Evolutionary conservation across 2,113 vertebrate species (phyloP), one percentile per base, ranked within the genome.

Genomic region (Sprattus sprattus): DNA sequence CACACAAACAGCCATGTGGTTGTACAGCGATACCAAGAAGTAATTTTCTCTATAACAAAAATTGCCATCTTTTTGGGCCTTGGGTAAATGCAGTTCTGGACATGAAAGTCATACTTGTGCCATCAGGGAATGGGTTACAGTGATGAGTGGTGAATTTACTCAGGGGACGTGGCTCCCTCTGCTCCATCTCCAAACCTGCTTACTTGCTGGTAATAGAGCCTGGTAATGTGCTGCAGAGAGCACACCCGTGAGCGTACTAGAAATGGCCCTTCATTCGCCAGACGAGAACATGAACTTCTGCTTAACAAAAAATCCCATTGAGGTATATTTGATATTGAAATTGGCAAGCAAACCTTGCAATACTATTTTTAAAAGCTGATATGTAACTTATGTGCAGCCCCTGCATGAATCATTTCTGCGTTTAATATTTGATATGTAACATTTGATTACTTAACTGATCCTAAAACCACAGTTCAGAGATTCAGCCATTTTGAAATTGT

Each of bases 31-130:
- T 78, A 78, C 71, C 71, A 39, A 78, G 28, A 78, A 78, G 71
- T 78, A 78, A 78, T 78, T 78, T 78, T 78, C 71, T 78, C 71
- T 15, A 39, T 78, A 32, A 78, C 15, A 78, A 78, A 32, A 78
- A 39, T 39, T 28, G 32, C 71, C 71, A 78, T 78, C 71, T 39
- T 39, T 39, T 78, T 13, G 13, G 39, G 71, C 25, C 71, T 15
- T 39, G 71, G 25, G 71, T 39, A 39, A 39, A 39, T 78, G 71
- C 71, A 39, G 32, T 18, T 32, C 71, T 39, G 71, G 71, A 78
- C 71, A 78, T 78, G 71, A 78, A 78, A 78, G 71, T 78, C 13
- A 32, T 32, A 6, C 9, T 78, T 78, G 71, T 44, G 71, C 10
- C 71, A 39, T 78, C 28, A 32, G 71, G 9, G 71, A 78, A 32